A percentile compares a stretch with the other conserved stretches of the same genome.
phyloP scores from a whole-genome alignment of 2,888 invertebrate genomes.

The Geotrupes spiniger region DNA sequence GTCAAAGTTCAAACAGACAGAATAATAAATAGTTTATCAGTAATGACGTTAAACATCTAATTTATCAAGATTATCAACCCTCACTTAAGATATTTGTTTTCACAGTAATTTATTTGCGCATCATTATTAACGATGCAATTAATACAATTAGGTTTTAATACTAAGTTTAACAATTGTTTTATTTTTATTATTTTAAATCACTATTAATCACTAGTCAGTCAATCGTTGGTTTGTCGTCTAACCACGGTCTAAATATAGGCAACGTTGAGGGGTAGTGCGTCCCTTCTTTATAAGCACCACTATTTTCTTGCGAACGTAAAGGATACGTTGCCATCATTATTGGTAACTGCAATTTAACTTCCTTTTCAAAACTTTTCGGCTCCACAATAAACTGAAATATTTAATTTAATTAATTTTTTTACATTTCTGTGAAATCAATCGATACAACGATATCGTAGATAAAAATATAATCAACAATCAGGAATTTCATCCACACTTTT shows the following conservation, averaged over 20 bases:
- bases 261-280: slow-evolving; percentile 91
- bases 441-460: too few species aligned
- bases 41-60: too few species aligned
- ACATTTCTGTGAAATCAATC: too few species aligned
- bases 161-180: too few species aligned
- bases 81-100: too few species aligned
- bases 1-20: too few species aligned
- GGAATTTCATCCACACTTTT: too few species aligned
- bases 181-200: slow-evolving; percentile 1
- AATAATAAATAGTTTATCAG: too few species aligned
- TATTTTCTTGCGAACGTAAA: slow-evolving; percentile 65
- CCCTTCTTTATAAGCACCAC: slow-evolving; percentile 68
- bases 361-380: slow-evolving; percentile 88
- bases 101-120: too few species aligned
- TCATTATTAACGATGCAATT: too few species aligned
- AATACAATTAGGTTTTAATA: too few species aligned
- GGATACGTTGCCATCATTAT: slow-evolving; percentile 92
- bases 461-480: neutral
- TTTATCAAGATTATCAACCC: too few species aligned
- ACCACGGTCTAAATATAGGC: slow-evolving; percentile 88
- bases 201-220: slow-evolving; percentile 32
- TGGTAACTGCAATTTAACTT: slow-evolving; percentile 87
- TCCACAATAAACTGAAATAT: slow-evolving; percentile 72
- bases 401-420: slow-evolving; percentile 8
- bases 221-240: slow-evolving; percentile 64